Conservation (phyloP, 2,113 vertebrate species). For the Prionailurus bengalensis region DNA sequence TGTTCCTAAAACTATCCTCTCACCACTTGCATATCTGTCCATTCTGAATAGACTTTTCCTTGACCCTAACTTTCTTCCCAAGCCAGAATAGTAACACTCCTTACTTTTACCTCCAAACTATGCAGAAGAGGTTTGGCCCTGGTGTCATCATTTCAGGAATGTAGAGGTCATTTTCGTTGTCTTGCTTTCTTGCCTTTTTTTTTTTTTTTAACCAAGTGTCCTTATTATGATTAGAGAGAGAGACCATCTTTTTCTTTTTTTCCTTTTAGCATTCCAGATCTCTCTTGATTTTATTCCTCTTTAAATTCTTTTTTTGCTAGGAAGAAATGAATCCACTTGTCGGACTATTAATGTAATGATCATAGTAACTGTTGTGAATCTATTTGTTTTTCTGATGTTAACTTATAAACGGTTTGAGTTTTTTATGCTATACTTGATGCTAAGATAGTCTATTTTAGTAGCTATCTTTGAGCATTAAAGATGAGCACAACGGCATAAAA, state of each 20-base stretch:
- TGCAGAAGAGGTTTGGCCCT: background rate
- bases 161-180: conserved; percentile 58
- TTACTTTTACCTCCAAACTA: conserved; percentile 20
- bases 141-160: conserved; percentile 46
- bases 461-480: conserved; percentile 26
- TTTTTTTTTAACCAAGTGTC: background rate
- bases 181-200: conserved; percentile 50
- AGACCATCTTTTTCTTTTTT: conserved; percentile 47
- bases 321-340: background rate
- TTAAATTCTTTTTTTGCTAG: background rate
- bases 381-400: background rate
- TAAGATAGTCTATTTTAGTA: conserved; percentile 11
- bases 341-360: background rate
- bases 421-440: conserved; percentile 47
- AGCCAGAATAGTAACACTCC: background rate
- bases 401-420: background rate
- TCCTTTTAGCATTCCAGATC: conserved; percentile 15
- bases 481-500: background rate
- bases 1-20: background rate
- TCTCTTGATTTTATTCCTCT: conserved; percentile 38
- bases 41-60: conserved; percentile 29
- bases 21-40: background rate
- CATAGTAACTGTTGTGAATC: background rate
- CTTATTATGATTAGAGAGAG: conserved; percentile 18
- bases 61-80: background rate